phyloP scores from a whole-genome alignment of 2,888 invertebrate species.

The Macaria notata region DNA sequence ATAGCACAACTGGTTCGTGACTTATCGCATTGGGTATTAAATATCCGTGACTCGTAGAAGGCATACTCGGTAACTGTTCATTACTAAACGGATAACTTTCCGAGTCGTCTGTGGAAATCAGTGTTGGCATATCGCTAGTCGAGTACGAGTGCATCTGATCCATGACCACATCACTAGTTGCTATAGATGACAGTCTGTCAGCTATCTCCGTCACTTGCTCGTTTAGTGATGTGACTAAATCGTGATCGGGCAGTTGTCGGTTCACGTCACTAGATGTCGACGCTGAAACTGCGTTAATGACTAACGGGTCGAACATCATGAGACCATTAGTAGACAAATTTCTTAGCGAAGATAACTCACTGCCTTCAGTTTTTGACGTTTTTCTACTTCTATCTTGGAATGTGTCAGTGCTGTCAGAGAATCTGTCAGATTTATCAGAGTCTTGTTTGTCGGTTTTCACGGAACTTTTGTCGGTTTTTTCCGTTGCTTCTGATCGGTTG shows the following conservation, averaged over 20 bases:
- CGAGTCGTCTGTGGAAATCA: constrained; percentile 58
- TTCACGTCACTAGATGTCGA: constrained; percentile 54
- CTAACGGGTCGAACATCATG: constrained; percentile 77
- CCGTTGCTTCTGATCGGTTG: constrained; percentile 37
- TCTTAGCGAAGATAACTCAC: constrained; percentile 60
- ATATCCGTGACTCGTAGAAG: constrained; percentile 85
- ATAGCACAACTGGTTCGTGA: constrained; percentile 80
- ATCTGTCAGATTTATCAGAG: constrained; percentile 18
- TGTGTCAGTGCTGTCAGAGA: constrained; percentile 52
- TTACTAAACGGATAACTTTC: constrained; percentile 58
- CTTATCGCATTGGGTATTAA: constrained; percentile 84
- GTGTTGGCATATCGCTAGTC: constrained; percentile 68
- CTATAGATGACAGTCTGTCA: constrained; percentile 71
- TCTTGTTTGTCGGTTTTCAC: constrained; percentile 5
- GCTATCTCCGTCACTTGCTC: constrained; percentile 79
- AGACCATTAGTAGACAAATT: constrained; percentile 75
- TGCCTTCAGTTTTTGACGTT: constrained; percentile 61
- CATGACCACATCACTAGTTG: constrained; percentile 57
- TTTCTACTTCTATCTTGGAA: constrained; percentile 64
- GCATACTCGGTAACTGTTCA: constrained; percentile 75
- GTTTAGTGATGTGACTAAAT: constrained; percentile 73
- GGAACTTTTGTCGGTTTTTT: constrained; percentile 2
- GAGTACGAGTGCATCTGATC: constrained; percentile 74
- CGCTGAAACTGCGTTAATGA: constrained; percentile 65
- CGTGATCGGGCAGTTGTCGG: constrained; percentile 69